Base-by-base conservation (phyloP, 2,113 vertebrate species). In the Pollachius pollachius region DNA sequence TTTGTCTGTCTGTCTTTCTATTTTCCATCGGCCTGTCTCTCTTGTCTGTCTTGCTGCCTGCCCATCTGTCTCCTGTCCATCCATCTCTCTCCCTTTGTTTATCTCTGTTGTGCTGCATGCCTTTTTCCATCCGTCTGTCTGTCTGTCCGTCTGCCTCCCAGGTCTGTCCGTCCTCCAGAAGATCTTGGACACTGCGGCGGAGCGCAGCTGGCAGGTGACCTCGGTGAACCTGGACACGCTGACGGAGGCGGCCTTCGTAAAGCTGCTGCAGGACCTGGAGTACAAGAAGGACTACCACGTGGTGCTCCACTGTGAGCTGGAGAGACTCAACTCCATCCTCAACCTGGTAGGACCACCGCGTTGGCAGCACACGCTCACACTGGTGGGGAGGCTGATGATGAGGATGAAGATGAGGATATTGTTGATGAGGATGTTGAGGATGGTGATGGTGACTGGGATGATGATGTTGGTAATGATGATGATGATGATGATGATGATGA, bases 181-280 rank as follows among this genome's bases (percentile, higher is more conserved):
- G 88, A 96, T 98, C 57, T 82, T 97, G 86, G 97, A 99, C 88
- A 96, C 95, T 0, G 96, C 96, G n/a, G 95, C 97, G 0, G 96
- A 98, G 85, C 94, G 91, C 70, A 93, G 89, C 79, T 99, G 97
- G 97, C 94, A 96, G 90, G 96, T 99, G 74, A 99, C 97, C 62
- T 97, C 96, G 0, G 93, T 98, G 52, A 99, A 98, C 87, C 85
- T 98, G 82, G 90, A 98, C 84, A 92, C 93, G 0, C 94, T 96
- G 71, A 97, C 96, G 0, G 96, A 98, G 54, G 85, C 92, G 1
- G 92, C 93, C 4, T 97, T 98, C 81, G 67, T 95, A 62, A 70
- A 96, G 87, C 91, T 97, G 21, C 95, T 98, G 76, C 92, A 95
- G 58, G 96, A 99, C 81, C 88, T 99, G 72, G 95, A 96, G 75